Evolutionary conservation across 2,797 vertebrate species (phyloP).

Genomic region (Chromis chromis): DNA sequence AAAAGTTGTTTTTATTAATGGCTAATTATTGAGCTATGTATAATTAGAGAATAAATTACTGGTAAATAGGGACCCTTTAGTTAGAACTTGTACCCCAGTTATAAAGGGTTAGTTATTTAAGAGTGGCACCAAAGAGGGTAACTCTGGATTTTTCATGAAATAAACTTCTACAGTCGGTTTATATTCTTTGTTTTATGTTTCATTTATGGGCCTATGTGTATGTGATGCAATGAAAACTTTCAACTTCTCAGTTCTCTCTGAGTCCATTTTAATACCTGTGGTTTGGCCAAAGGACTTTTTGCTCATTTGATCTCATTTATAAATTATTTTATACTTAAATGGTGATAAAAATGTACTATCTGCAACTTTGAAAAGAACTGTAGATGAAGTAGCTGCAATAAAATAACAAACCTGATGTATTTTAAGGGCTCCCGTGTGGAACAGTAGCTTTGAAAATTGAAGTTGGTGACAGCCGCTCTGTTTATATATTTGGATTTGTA

Average conservation of each 20-base stretch:
- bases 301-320: constrained; percentile 1
- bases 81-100: constrained; percentile 2
- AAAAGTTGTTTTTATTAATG: constrained; percentile 3
- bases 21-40: neutral
- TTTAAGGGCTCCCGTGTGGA: neutral
- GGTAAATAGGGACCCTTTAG: neutral
- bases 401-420: neutral
- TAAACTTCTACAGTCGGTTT: neutral
- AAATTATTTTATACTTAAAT: constrained; percentile 12
- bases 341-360: constrained; percentile 8
- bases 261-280: constrained; percentile 8
- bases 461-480: constrained; percentile 25
- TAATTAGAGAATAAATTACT: neutral
- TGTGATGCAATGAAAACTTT: constrained; percentile 4
- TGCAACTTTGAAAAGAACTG: constrained; percentile 18
- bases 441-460: constrained; percentile 13
- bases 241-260: neutral
- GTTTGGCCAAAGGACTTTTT: neutral
- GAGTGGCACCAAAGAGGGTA: neutral
- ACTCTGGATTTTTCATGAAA: neutral
- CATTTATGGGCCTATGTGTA: constrained; percentile 6
- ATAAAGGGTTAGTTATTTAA: neutral
- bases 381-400: constrained; percentile 14
- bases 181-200: constrained; percentile 12
- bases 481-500: constrained; percentile 55